Conservation (phyloP, 2,888 invertebrate species). For the Xestia xanthographa region DNA sequence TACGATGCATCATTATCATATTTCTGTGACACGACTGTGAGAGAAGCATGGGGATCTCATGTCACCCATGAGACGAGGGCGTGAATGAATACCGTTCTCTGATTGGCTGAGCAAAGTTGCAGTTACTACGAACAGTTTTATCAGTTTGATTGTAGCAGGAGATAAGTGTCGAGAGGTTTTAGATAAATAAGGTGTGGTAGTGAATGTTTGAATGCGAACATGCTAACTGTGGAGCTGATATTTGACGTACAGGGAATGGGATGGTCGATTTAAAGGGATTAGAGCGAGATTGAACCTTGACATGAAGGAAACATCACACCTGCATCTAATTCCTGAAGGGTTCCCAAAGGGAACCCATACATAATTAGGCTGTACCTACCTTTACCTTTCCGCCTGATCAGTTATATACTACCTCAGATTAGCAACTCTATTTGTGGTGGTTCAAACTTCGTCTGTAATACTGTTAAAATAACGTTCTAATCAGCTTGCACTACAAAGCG, state of each 20-base stretch:
- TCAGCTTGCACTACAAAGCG: too few relatives aligned
- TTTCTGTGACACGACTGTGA: constrained; percentile 72
- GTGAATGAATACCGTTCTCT: constrained; percentile 71
- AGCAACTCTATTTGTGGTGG: too few relatives aligned
- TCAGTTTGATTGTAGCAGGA: constrained; percentile 55
- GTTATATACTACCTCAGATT: too few relatives aligned
- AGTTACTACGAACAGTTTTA: constrained; percentile 45
- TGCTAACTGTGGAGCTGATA: not conserved
- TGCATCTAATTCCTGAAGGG: not conserved
- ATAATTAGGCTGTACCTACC: too few relatives aligned
- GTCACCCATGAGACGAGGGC: constrained; percentile 85
- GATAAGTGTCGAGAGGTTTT: constrained; percentile 50
- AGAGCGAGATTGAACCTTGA: not conserved
- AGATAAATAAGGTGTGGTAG: constrained; percentile 26
- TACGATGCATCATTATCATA: too few relatives aligned
- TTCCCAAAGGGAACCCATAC: not conserved
- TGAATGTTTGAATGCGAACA: constrained; percentile 8
- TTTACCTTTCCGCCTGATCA: too few relatives aligned
- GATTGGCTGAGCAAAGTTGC: constrained; percentile 75
- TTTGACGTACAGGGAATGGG: not conserved
- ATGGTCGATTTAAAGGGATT: not conserved
- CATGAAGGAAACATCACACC: not conserved
- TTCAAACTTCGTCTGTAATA: too few relatives aligned
- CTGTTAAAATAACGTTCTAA: too few relatives aligned
- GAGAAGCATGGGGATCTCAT: constrained; percentile 75